These are phyloP conservation scores for Bombus balteatus DNA, from an alignment of 1,140 invertebrate species.

Conservation along the genomic window DNA sequence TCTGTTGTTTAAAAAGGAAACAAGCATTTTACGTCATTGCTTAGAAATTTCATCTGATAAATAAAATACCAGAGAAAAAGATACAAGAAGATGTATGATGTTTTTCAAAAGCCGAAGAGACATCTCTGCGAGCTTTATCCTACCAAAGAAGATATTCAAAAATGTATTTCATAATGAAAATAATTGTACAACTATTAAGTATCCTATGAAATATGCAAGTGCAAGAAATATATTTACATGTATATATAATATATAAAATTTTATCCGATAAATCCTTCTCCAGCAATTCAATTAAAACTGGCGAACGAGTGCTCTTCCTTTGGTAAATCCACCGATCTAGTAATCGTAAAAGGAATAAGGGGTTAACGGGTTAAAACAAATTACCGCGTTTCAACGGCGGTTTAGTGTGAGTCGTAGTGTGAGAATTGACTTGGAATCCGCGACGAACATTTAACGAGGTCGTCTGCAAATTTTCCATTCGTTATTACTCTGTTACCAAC, in stretches of 20 bases:
- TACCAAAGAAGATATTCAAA: background rate
- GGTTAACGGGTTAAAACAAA: slow-evolving; percentile 46
- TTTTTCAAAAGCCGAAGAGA: no score
- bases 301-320: background rate
- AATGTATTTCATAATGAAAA: background rate
- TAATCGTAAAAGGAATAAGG: slow-evolving; percentile 45
- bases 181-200: background rate
- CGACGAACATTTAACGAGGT: slow-evolving; percentile 14
- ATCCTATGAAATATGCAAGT: background rate
- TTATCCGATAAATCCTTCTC: background rate
- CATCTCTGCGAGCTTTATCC: no score
- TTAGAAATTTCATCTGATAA: background rate
- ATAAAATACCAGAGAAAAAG: background rate
- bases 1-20: background rate
- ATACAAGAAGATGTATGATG: background rate
- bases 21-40: no score
- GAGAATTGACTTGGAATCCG: slow-evolving; percentile 22
- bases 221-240: no score
- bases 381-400: background rate
- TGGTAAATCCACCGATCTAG: background rate
- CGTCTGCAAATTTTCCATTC: background rate
- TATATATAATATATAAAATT: background rate
- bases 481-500: background rate
- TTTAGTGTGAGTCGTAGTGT: background rate
- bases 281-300: background rate